These are phyloP conservation scores for Drosophila sordidapex DNA, from an alignment of 2,888 invertebrate species.

Conservation along the genomic window DNA sequence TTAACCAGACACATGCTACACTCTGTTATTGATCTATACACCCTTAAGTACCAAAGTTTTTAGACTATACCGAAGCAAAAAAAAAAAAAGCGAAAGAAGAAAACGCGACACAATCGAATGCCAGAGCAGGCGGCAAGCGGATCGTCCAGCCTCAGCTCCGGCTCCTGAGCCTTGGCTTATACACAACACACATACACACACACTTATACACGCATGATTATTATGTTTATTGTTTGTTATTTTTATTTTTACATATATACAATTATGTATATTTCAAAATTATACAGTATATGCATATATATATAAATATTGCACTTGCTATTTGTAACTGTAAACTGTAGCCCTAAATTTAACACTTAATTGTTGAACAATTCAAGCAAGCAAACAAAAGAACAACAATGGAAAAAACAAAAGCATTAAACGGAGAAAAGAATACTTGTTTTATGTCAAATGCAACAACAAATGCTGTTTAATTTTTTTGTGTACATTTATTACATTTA, in stretches of 20 bases:
- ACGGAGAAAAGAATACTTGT: slow-evolving; percentile 52
- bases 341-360: slow-evolving; percentile 57
- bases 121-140: slow-evolving; percentile 2
- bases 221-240: slow-evolving; percentile 73
- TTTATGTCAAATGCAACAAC: slow-evolving; percentile 69
- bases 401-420: slow-evolving; percentile 53
- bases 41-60: slow-evolving; percentile 49
- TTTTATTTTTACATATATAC: slow-evolving; percentile 52
- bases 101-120: slow-evolving; percentile 20
- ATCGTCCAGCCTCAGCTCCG: slow-evolving; percentile 1
- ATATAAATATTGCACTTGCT: slow-evolving; percentile 53
- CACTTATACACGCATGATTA: slow-evolving; percentile 39
- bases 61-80: slow-evolving; percentile 19
- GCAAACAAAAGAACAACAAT: slow-evolving; percentile 26
- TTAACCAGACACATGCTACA: slow-evolving; percentile 20
- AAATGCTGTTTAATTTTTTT: slow-evolving; percentile 38
- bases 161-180: slow-evolving; percentile 6
- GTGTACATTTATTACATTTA: slow-evolving; percentile 7
- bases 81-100: slow-evolving; percentile 14
- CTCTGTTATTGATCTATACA: slow-evolving; percentile 29
- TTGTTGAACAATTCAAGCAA: slow-evolving; percentile 67
- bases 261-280: slow-evolving; percentile 47
- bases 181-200: slow-evolving; percentile 3
- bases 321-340: slow-evolving; percentile 62
- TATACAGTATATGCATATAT: slow-evolving; percentile 51